Evolutionary conservation across 2,888 invertebrate genomes (phyloP).

Genomic region (Callimorpha dominula): DNA sequence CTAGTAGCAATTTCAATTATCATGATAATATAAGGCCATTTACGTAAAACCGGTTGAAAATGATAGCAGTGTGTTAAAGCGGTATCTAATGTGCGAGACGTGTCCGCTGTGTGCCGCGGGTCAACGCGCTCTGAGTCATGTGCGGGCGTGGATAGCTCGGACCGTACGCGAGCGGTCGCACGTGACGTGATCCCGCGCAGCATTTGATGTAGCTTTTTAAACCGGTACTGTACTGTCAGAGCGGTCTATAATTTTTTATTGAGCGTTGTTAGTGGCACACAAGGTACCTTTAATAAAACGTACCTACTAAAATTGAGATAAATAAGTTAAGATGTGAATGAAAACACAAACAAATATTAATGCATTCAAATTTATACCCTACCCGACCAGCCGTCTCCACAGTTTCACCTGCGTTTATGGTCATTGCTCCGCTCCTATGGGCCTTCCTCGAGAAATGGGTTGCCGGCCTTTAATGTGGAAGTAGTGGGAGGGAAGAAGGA

Average conservation of each 20-base stretch:
- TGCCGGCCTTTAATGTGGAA: too few relatives aligned
- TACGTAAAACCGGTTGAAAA: conserved; percentile 67
- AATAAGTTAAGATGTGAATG: too few relatives aligned
- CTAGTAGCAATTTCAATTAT: conserved; percentile 59
- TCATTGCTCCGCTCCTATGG: too few relatives aligned
- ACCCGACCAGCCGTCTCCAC: too few relatives aligned
- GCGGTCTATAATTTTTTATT: conserved; percentile 32
- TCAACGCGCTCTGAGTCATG: conserved; percentile 76
- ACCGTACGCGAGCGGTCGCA: conserved; percentile 43
- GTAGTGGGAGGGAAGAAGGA: too few relatives aligned
- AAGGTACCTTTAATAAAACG: background rate
- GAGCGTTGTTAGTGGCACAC: conserved; percentile 19
- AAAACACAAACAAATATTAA: too few relatives aligned
- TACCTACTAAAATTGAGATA: too few relatives aligned
- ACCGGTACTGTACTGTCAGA: conserved; percentile 44
- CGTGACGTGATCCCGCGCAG: conserved; percentile 58
- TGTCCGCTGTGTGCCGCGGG: conserved; percentile 67
- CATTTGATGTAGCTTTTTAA: conserved; percentile 46
- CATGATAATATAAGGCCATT: conserved; percentile 58
- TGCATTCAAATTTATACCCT: too few relatives aligned
- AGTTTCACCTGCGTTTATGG: too few relatives aligned
- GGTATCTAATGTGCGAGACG: conserved; percentile 51
- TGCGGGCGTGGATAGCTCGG: conserved; percentile 42
- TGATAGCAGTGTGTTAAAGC: conserved; percentile 53
- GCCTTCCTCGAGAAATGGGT: too few relatives aligned